Evolutionary conservation across 2,113 vertebrate genomes (phyloP).

Genomic region (Suricata suricatta): DNA sequence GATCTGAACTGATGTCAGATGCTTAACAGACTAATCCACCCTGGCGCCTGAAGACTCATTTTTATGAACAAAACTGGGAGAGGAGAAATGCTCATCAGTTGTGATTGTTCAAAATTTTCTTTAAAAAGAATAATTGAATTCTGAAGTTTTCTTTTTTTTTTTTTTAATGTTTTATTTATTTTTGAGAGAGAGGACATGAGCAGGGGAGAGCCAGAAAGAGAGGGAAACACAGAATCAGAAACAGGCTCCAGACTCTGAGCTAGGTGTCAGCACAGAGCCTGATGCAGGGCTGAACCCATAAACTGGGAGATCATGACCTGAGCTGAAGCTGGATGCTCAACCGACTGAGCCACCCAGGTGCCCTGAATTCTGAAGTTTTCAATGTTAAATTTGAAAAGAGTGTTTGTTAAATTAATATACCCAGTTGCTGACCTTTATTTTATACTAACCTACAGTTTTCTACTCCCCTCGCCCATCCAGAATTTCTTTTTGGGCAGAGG

Average conservation of each 20-base stretch:
- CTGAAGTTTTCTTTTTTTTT: background rate
- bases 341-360: too few species aligned
- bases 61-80: background rate
- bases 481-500: constrained; percentile 38
- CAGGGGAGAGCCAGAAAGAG: too few species aligned
- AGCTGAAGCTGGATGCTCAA: too few species aligned
- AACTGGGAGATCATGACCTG: too few species aligned
- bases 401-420: background rate
- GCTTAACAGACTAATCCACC: background rate
- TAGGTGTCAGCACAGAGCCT: too few species aligned
- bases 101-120: background rate
- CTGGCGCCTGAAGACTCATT: background rate
- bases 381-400: background rate
- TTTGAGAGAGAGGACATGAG: too few species aligned
- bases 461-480: background rate
- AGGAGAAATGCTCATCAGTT: background rate
- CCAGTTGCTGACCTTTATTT: background rate
- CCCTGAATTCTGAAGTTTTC: background rate
- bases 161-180: too few species aligned
- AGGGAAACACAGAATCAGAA: too few species aligned
- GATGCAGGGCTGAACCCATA: too few species aligned
- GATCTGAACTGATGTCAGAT: background rate
- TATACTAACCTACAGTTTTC: background rate
- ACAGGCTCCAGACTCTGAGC: too few species aligned
- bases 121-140: background rate